Base-by-base conservation (phyloP, 2,797 vertebrate species). In the Microctenopoma lineatum region DNA sequence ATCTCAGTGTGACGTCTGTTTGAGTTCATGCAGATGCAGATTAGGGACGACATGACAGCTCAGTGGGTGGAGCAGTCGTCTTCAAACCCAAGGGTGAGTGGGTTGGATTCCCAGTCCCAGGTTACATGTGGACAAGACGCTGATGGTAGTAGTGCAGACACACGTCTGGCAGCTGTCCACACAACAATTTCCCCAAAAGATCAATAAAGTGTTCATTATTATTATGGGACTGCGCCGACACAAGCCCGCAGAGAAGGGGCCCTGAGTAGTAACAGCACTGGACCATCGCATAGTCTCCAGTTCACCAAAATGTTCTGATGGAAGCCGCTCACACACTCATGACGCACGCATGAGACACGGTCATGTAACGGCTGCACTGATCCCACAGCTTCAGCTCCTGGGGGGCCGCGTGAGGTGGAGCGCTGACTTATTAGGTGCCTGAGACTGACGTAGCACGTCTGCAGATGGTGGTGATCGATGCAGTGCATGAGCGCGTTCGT, bases 271-370 rank as follows among this genome's bases (percentile, higher is more conserved):
- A 21, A 46, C 64, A 50, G 38, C 26, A 4, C 48, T 0, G 46
- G 51, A 34, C 45, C 46, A 9, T 14, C 59, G 10, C 51, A 76
- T 6, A 27, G 7, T 77, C 71, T 74, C 57, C 67, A 75, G 52
- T 0, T 61, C 48, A 26, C 34, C 3, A 9, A 51, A 42, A 2
- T 18, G 62, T 27, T 59, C 16, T 16, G 0, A 21, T 9, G 16
- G 18, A 18, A 2, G 21, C 21, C 27, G 0, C 5, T 48, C 42
- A n/a, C 27, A 4, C 12, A 12, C 52, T 0, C 54, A 53, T 57
- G 56, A 67, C 4, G 42, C 70, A 25, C n/a, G 64, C 46, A 67
- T 5, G 27, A 5, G 34, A 45, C 18, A 1, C 27, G 14, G 27
- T n/a, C 15, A 15, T 29, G 41, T 38, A 8, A 21, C 27, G 39